Evolutionary conservation across 2,797 vertebrate genomes (phyloP), one percentile per base, ranked within the genome.

Genomic region (Anguilla megastoma): DNA sequence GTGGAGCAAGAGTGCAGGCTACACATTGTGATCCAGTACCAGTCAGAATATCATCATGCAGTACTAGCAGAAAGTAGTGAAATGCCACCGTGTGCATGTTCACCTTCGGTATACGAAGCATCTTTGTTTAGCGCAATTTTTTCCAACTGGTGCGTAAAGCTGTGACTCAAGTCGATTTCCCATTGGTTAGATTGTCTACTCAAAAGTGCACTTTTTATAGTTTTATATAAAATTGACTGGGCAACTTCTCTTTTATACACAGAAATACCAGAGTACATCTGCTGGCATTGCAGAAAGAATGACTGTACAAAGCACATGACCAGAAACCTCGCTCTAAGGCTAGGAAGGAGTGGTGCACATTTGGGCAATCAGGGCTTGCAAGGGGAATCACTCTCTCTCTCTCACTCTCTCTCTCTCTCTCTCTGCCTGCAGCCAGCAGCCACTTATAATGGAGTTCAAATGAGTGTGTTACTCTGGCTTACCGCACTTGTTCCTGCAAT

Each of bases 1-100:
- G 27, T 58, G 41, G 48, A 1, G 74, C 85, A 27, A 33, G 85
- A n/a, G 7, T 80, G 85, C 30, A 63, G 16, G 30, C 74, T 85
- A 85, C 50, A 89, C 76, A 86, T 58, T 79, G 79, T 74, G 76
- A 89, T 86, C 87, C 91, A 91, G 93, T 92, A 91, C 92, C 87
- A 48, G 54, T 94, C 92, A 91, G 91, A 84, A 84, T 74, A 60
- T 89, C 91, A 69, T 94, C 93, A 93, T 93, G 91, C 90, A 93
- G 92, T 90, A 92, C 92, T 91, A 88, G 89, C 93, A 92, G 88
- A 87, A 85, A 91, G 52, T 79, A 60, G 27, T 50, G 63, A 79
- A 84, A 71, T 79, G 48, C 5, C 36, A 84, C 63, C 74, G 71
- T 14, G 45, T 45, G 8, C 36, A 14, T 60, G 50, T 82, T 85